Conservation (phyloP, 1,140 invertebrate genomes). For the Diuraphis noxia region DNA sequence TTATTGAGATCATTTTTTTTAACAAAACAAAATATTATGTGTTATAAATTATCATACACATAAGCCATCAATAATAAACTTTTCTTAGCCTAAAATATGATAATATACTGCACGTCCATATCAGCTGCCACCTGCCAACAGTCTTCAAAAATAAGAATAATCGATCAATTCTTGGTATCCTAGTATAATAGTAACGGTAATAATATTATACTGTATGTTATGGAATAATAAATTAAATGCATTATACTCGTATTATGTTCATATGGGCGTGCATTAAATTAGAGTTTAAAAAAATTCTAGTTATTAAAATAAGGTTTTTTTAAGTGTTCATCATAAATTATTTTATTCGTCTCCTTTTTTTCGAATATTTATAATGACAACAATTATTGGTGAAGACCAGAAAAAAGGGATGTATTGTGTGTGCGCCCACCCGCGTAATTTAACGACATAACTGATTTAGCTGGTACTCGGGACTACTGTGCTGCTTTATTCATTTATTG, state of each 20-base stretch:
- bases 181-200: not conserved
- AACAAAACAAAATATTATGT: not conserved
- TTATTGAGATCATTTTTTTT: not conserved
- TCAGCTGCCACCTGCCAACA: not conserved
- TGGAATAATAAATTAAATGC: too few relatives aligned
- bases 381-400: not conserved
- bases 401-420: not conserved
- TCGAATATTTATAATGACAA: not conserved
- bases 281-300: not conserved
- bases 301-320: not conserved
- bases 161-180: not conserved
- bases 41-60: not conserved
- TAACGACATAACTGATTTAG: not conserved
- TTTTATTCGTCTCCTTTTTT: not conserved
- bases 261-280: not conserved
- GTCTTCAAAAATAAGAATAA: not conserved
- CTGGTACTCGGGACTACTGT: not conserved
- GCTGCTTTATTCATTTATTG: not conserved
- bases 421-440: not conserved
- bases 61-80: not conserved
- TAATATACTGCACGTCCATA: not conserved
- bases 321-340: too few relatives aligned
- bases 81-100: not conserved
- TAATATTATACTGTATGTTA: too few relatives aligned
- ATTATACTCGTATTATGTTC: not conserved